Percentiles rank a stretch among this genome's conserved stretches.
phyloP scores from a whole-genome alignment of 2,888 invertebrate species.

The Protodeltote pygarga region DNA sequence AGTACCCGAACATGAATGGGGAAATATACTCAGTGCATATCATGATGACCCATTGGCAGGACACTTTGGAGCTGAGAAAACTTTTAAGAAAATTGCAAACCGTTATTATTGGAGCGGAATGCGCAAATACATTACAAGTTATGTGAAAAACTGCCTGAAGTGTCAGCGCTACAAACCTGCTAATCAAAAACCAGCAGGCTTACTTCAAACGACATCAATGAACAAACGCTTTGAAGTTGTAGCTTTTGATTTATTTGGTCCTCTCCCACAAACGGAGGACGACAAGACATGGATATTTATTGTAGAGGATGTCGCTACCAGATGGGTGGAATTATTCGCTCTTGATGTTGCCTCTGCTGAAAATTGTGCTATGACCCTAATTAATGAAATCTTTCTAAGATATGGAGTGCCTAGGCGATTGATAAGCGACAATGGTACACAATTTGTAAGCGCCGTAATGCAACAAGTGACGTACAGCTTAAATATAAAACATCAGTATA shows the following conservation, averaged over 20 bases:
- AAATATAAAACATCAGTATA: slow-evolving; percentile 47
- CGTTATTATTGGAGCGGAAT: slow-evolving; percentile 41
- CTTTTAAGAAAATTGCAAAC: slow-evolving; percentile 28
- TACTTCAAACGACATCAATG: slow-evolving; percentile 48
- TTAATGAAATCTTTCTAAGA: slow-evolving; percentile 59
- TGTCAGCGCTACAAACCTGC: slow-evolving; percentile 57
- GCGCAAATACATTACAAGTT: slow-evolving; percentile 18
- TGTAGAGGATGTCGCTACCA: slow-evolving; percentile 33
- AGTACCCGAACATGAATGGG: slow-evolving; percentile 22
- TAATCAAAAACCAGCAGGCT: slow-evolving; percentile 54
- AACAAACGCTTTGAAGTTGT: slow-evolving; percentile 6
- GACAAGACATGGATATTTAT: slow-evolving; percentile 36
- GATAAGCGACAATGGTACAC: slow-evolving; percentile 59
- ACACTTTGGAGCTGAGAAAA: slow-evolving; percentile 18
- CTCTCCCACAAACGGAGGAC: slow-evolving; percentile 25
- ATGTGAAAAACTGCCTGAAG: slow-evolving; percentile 46
- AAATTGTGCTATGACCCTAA: slow-evolving; percentile 44
- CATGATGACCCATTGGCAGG: slow-evolving; percentile 27
- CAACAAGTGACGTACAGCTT: slow-evolving; percentile 48
- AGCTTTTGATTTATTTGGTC: slow-evolving; percentile 55
- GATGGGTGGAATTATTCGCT: slow-evolving; percentile 30
- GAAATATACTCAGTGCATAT: slow-evolving; percentile 7
- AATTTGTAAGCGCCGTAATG: slow-evolving; percentile 59
- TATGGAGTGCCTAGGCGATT: slow-evolving; percentile 57
- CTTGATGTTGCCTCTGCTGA: slow-evolving; percentile 10